Evolutionary conservation across 2,888 invertebrate genomes (phyloP).

Genomic region (Yponomeuta sedellus): DNA sequence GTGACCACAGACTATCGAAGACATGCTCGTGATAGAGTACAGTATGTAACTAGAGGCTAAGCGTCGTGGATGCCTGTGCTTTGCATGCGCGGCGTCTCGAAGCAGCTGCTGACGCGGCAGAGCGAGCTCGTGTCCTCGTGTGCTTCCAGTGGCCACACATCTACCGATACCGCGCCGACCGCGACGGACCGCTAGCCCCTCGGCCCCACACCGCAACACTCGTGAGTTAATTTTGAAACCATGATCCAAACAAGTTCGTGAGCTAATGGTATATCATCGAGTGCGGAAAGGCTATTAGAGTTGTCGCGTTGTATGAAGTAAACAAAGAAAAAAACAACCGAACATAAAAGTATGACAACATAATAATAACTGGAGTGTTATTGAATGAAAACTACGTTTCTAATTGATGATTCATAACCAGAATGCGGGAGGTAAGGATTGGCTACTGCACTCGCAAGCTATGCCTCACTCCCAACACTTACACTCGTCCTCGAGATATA

Average conservation of each 20-base stretch:
- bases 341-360: conserved; percentile 63
- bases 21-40: conserved; percentile 13
- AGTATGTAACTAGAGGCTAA: conserved; percentile 29
- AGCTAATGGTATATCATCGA: conserved; percentile 50
- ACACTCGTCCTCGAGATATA: conserved; percentile 93
- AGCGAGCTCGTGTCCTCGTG: conserved; percentile 40
- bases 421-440: conserved; percentile 77
- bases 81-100: conserved; percentile 26
- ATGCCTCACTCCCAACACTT: conserved; percentile 79
- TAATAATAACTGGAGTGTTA: conserved; percentile 70
- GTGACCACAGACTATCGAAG: conserved; percentile 26
- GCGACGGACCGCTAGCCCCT: conserved; percentile 14
- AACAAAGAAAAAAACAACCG: conserved; percentile 45
- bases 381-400: conserved; percentile 75
- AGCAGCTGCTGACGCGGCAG: conserved; percentile 17
- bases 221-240: conserved; percentile 30
- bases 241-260: conserved; percentile 44
- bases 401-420: conserved; percentile 77
- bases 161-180: conserved; percentile 21
- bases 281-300: conserved; percentile 67
- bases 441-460: conserved; percentile 81
- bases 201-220: conserved; percentile 20
- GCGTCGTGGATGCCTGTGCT: conserved; percentile 38
- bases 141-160: conserved; percentile 70
- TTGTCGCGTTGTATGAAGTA: conserved; percentile 61